Base-by-base conservation (phyloP, 2,113 vertebrate genomes). In the Lagopus muta region DNA sequence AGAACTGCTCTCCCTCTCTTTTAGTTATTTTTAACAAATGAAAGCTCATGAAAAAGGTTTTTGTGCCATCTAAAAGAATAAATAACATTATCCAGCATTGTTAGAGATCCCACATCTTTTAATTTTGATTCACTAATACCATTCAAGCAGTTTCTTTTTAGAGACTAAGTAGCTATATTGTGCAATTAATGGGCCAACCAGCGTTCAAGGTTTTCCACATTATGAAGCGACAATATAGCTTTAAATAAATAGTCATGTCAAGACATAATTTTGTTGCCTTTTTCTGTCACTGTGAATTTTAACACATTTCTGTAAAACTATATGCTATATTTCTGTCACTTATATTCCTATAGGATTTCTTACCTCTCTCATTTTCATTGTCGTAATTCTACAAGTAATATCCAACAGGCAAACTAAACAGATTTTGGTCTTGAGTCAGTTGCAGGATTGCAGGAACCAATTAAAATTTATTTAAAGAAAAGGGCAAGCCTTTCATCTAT, bases 61-160 rank as follows among this genome's bases (percentile, higher is more conserved):
- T 43, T 90, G 57, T 84, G 66, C 86, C 76, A 61, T 36, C 45
- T 40, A 30, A 81, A 86, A 94, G 25, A 92, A 94, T 45, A 86
- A 86, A 86, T 69, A 88, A 60, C 73, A 88, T 93, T 89, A 93
- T 86, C 88, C 66, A 75, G n/a, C 77, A 92, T 92, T 96, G 83
- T 83, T 88, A 89, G 74, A 79, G 80, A 93, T 75, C 62, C 86
- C 77, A 93, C 88, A 83, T 95, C 83, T 90, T 90, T 93, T 88
- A 88, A 90, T 93, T 93, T 92, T 90, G 80, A 82, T 89, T 90
- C 70, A 73, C 83, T 92, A 85, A 66, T 47, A 90, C 48, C 54
- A 76, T 91, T 96, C 94, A 91, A 93, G 84, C 65, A 89, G 77
- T 70, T 95, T 79, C 84, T 92, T 92, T 91, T 95, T 93, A 90